Evolutionary conservation across 37 sponge, comb jelly and placozoan species (phyloP), one percentile per base, ranked within the genome.

Genomic region (Lycopodina hypogea): DNA sequence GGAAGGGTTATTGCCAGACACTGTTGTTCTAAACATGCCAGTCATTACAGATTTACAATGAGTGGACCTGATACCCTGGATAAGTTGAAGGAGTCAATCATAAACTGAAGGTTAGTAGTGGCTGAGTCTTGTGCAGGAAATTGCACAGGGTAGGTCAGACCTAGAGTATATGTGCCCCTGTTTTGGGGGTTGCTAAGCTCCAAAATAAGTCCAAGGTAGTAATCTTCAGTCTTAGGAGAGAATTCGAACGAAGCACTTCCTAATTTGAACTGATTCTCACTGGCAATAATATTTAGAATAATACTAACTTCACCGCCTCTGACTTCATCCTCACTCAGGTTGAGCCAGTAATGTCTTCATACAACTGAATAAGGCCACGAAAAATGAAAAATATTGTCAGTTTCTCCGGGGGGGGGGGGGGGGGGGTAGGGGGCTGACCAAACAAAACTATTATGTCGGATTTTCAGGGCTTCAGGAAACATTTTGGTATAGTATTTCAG

Each of bases 11-110:
- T 23, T 30, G 32, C 19, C 55, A 28, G 30, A 62, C 14, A 40
- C 62, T n/a, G 63, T 48, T 9, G 77, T 77, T 1, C 77, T 63
- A 24, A 32, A 77, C 77, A 77, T 77, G 48, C 19, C 38, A 32
- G 26, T 63, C 37, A 63, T 19, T 63, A 42, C 65, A 26, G 64
- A 51, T 4, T 6, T 77, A 15, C 77, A 77, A 51, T 77, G 59
- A 29, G 50, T 30, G 21, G 77, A 39, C 38, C 45, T 64, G 39
- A 77, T 36, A 12, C 83, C 83, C 48, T 51, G 19, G 0, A 83
- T 24, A 4, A 83, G 34, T 51, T 76, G 58, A 21, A 83, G 11
- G 42, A 45, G 28, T 83, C 74, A 1, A 83, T 19, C 3, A 35
- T 56, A 48, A 38, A 73, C 55, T 51, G 39, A 34, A 80, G 19